These are phyloP conservation scores for Pantherophis alleghaniensis DNA, from an alignment of 2,797 vertebrate genomes.

Conservation along the genomic window DNA sequence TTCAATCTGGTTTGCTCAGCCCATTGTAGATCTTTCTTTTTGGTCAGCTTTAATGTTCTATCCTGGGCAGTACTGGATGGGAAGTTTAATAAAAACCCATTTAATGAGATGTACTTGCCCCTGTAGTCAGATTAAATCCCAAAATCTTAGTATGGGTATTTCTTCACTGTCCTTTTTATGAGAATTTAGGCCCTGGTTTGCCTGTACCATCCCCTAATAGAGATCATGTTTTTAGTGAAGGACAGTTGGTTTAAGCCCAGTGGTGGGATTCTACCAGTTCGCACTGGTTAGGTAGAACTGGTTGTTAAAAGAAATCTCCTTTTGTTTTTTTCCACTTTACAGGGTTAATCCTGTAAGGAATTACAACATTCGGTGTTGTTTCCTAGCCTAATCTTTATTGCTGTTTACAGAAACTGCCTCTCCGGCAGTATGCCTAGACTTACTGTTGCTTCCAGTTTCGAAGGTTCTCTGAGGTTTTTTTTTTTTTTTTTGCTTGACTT, in stretches of 20 bases:
- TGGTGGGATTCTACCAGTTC: too few relatives aligned
- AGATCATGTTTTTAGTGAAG: neutral
- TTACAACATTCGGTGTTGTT: too few relatives aligned
- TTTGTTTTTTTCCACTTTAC: too few relatives aligned
- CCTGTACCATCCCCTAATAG: neutral
- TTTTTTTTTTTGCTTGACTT: too few relatives aligned
- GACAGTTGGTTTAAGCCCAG: neutral
- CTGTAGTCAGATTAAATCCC: neutral
- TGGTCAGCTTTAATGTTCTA: neutral
- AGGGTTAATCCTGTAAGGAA: too few relatives aligned
- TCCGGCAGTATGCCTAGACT: too few relatives aligned
- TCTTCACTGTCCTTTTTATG: neutral
- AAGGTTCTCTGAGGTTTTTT: too few relatives aligned
- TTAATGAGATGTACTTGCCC: neutral
- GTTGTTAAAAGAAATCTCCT: too few relatives aligned
- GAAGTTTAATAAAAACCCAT: neutral
- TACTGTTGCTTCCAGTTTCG: too few relatives aligned
- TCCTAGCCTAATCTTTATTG: too few relatives aligned
- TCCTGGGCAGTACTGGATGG: neutral
- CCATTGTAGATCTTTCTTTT: neutral
- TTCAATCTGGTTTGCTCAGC: neutral
- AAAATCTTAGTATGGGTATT: neutral
- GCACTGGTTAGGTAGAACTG: too few relatives aligned
- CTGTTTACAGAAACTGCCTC: too few relatives aligned
- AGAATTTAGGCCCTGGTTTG: neutral